Conservation (phyloP, 2,113 vertebrate species). For the Oxyruncus cristatus region DNA sequence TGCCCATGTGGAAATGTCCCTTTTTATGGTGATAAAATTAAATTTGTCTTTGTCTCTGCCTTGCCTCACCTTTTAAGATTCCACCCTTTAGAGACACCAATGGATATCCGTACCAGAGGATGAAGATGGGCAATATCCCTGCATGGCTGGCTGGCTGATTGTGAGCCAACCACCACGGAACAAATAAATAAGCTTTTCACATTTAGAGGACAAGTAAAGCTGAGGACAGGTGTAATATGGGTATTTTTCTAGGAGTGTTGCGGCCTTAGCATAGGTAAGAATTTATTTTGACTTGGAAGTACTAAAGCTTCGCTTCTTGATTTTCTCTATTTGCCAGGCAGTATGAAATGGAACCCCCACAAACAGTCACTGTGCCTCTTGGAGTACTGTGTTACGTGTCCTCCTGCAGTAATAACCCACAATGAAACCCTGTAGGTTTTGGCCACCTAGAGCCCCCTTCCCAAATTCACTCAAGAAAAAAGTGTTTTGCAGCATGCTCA, state of each 20-base stretch:
- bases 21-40: conserved; percentile 81
- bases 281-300: not conserved
- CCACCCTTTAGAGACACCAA: conserved; percentile 42
- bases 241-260: not conserved
- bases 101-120: conserved; percentile 15
- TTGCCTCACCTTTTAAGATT: conserved; percentile 75
- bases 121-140: conserved; percentile 13
- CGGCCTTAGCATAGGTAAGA: not conserved
- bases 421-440: not conserved
- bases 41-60: conserved; percentile 71
- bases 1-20: conserved; percentile 76
- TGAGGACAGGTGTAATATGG: not conserved
- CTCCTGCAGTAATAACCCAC: not conserved
- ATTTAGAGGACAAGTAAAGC: conserved; percentile 30
- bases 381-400: fast-evolving
- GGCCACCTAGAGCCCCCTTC: not conserved
- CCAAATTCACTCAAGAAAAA: not conserved
- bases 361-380: not conserved
- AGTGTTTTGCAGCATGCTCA: not conserved
- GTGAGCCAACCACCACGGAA: not conserved
- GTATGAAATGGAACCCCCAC: not conserved
- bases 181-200: conserved; percentile 54
- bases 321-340: not conserved
- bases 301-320: not conserved
- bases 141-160: not conserved